Conservation (phyloP, 2,888 invertebrate species). For the Nomada fucata region DNA sequence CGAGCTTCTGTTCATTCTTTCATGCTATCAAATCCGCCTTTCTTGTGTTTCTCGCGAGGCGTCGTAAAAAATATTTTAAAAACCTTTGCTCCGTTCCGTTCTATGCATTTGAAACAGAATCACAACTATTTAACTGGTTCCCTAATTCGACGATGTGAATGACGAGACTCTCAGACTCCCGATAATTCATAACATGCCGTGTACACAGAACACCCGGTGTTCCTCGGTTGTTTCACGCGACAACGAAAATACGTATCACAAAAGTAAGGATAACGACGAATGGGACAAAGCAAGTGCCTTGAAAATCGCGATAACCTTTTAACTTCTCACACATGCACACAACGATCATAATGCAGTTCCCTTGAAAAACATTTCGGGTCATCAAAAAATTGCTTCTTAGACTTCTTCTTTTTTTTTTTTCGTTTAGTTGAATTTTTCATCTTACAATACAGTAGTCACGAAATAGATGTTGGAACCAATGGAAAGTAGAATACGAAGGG, state of each 20-base stretch:
- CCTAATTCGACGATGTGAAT: slow-evolving; percentile 48
- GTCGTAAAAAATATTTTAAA: slow-evolving; percentile 62
- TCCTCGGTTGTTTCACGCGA: slow-evolving; percentile 31
- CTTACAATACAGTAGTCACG: neutral
- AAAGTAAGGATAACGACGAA: slow-evolving; percentile 40
- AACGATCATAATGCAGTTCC: slow-evolving; percentile 39
- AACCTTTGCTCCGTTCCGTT: slow-evolving; percentile 20
- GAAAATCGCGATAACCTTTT: slow-evolving; percentile 19
- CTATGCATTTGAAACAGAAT: slow-evolving; percentile 40
- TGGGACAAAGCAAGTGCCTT: slow-evolving; percentile 38
- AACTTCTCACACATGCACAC: slow-evolving; percentile 33
- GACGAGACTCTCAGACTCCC: slow-evolving; percentile 44
- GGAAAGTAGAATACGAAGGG: neutral
- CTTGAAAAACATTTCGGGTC: slow-evolving; percentile 14
- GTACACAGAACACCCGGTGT: slow-evolving; percentile 50
- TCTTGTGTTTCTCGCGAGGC: slow-evolving; percentile 45
- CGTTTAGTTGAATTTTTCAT: too few species aligned
- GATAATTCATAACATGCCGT: slow-evolving; percentile 54
- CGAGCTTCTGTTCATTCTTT: slow-evolving; percentile 66
- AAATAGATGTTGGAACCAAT: neutral
- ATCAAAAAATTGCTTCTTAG: slow-evolving; percentile 35
- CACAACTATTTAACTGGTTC: slow-evolving; percentile 8
- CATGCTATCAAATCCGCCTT: slow-evolving; percentile 34
- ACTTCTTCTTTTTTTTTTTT: slow-evolving; percentile 19
- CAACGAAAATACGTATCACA: slow-evolving; percentile 34